These are phyloP conservation scores for Calonectris borealis DNA, from an alignment of 2,113 vertebrate species.

Conservation along the genomic window DNA sequence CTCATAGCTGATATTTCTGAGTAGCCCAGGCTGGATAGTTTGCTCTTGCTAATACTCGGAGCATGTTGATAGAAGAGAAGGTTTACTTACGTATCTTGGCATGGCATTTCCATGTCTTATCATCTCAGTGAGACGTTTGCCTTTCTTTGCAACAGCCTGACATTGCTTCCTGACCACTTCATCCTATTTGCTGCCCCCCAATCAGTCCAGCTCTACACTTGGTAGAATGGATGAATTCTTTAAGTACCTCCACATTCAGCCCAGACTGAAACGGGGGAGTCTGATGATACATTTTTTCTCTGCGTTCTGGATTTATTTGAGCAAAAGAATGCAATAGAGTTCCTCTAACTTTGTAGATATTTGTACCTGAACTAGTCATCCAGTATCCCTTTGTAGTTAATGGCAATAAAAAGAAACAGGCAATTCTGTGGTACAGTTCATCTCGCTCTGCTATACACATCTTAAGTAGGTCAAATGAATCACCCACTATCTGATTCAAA, in stretches of 20 bases:
- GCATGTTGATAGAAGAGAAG: not conserved
- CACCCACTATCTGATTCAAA: not conserved
- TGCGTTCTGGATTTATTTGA: not conserved
- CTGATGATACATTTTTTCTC: not conserved
- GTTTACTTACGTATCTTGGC: constrained; percentile 13
- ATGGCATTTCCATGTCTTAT: constrained; percentile 16
- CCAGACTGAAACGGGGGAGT: not conserved
- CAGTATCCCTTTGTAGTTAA: not conserved
- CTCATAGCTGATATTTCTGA: not conserved
- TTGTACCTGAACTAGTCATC: not conserved
- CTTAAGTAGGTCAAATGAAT: constrained; percentile 38
- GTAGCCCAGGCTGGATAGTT: not conserved
- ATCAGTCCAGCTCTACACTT: not conserved
- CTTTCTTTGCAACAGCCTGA: not conserved
- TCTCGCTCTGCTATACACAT: not conserved
- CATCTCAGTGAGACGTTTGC: not conserved
- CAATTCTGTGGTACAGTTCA: not conserved
- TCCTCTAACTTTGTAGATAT: not conserved
- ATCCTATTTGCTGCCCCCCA: not conserved
- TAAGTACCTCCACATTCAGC: not conserved
- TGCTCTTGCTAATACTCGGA: not conserved
- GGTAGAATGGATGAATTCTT: not conserved
- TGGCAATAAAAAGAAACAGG: not conserved
- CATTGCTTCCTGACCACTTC: not conserved
- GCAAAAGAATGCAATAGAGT: not conserved